A percentile compares a stretch with the other conserved stretches of the same genome.
Evolutionary conservation across 2,113 vertebrate species (phyloP).

Genomic region (Oostethus manadensis): DNA sequence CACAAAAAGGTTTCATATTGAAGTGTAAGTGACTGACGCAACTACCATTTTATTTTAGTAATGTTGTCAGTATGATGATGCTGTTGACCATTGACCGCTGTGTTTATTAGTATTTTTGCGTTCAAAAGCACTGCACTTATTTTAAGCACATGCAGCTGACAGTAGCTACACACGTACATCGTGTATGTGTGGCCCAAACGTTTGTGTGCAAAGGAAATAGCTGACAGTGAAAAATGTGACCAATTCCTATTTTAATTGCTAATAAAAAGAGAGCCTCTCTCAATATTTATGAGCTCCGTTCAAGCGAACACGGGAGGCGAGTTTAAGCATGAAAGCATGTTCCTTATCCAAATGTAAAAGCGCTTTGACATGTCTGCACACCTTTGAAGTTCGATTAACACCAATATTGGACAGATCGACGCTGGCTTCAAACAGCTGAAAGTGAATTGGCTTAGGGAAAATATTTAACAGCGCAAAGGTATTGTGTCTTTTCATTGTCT

Average conservation of each 20-base stretch:
- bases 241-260: slow-evolving; percentile 68
- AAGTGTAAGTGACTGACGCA: slow-evolving; percentile 37
- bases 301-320: slow-evolving; percentile 46
- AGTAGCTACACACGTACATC: background rate
- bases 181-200: slow-evolving; percentile 35
- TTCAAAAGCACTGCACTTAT: background rate
- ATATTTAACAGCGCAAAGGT: slow-evolving; percentile 59
- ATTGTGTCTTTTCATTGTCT: slow-evolving; percentile 39
- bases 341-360: slow-evolving; percentile 67
- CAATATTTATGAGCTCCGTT: slow-evolving; percentile 58
- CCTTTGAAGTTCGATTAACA: slow-evolving; percentile 69
- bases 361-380: slow-evolving; percentile 58
- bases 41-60: slow-evolving; percentile 27
- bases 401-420: slow-evolving; percentile 56
- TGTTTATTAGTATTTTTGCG: background rate
- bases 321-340: slow-evolving; percentile 62
- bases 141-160: background rate
- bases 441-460: slow-evolving; percentile 44
- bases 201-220: slow-evolving; percentile 54
- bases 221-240: slow-evolving; percentile 69
- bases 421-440: slow-evolving; percentile 51
- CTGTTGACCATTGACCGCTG: slow-evolving; percentile 7
- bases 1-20: slow-evolving; percentile 23
- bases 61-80: slow-evolving; percentile 13
- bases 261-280: slow-evolving; percentile 43